Base-by-base conservation (phyloP, 2,113 vertebrate genomes). In the Cromileptes altivelis region DNA sequence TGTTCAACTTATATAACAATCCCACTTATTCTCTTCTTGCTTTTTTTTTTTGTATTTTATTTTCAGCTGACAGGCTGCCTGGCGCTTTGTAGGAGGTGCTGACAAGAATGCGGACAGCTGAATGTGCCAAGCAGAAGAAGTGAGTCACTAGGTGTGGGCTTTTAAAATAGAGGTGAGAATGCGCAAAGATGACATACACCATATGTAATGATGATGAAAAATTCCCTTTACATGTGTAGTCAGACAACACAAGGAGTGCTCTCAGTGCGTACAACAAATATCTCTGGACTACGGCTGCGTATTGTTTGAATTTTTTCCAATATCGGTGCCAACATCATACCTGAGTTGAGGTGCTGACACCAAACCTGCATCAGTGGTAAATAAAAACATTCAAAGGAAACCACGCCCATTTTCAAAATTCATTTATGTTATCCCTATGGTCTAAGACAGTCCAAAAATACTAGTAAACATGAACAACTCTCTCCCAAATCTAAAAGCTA, bases 131-230 rank as follows among this genome's bases (percentile, higher is more conserved):
- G 91, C 88, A 85, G 88, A 78, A 93, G 87, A 90, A 90, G 82
- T 95, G 93, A 94, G 84, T 95, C 94, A 94, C 85, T 90, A 89
- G 90, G 80, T 93, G 88, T 88, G 86, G 91, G 91, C 45, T 92
- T 91, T 90, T 91, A 89, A 94, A 95, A 94, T 91, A 94, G 93
- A 93, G 90, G 91, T 86, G 92, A 93, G 91, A 94, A 91, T 74
- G 88, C 78, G 57, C 87, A 80, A 82, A 75, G 89, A 91, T 92
- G 92, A 93, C 91, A 90, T 76, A 37, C 30, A 73, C 78, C 93
- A 89, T 92, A 90, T 92, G 90, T 60, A 88, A 64, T 50, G 79
- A 78, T 78, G 86, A 86, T 55, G 71, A 84, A 87, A 74, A 83
- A 87, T 64, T 58, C 60, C 45, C 72, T 27, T 69, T 64, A 69